Base-by-base conservation (phyloP, 2,888 invertebrate species). In the Molorchus minor region DNA sequence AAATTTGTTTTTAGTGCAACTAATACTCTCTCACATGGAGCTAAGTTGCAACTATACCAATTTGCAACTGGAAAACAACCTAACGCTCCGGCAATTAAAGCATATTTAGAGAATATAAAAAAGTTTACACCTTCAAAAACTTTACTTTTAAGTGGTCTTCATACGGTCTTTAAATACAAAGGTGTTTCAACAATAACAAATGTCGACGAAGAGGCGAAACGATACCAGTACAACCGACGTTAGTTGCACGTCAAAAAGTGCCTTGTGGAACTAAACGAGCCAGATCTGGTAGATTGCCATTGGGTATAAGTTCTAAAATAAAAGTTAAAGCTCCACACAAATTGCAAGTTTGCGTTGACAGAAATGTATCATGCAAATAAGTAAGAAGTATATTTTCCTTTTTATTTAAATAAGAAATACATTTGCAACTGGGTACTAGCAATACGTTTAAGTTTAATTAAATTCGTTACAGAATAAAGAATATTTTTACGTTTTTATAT, bases 271-370 rank as follows among this genome's bases (percentile, higher is more conserved):
- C 52, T 52, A 52, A 45, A 53, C 52, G 52, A 52, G 40, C 44
- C 52, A 25, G 44, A 30, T 35, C 36, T 52, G 51, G 51, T 44
- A 52, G 45, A 44, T 13, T 47, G 49, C 40, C 49, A 49, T 19
- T 30, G 19, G 43, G 43, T n/a, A n/a, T n/a, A 56, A 56, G 21
- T 17, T 47, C 25, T 20, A 47, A 47, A 29, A 47, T 17, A 41
- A 30, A 56, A 52, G 52, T 38, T 43, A 35, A 21, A 52, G 52
- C 51, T 30, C 52, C 45, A 4, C 52, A 58, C 30, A 36, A 52
- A 52, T 45, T 58, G 19, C 38, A 52, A 58, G 29, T 12, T 15
- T 58, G 52, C 38, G 45, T 58, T 45, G 52, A 58, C 19, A 41
- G 16, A 3, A 58, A 58, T n/a, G n/a, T n/a, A n/a, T n/a, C n/a